These are phyloP conservation scores for Ophthalmolycus amberensis DNA, from an alignment of 2,113 vertebrate species.

Conservation along the genomic window DNA sequence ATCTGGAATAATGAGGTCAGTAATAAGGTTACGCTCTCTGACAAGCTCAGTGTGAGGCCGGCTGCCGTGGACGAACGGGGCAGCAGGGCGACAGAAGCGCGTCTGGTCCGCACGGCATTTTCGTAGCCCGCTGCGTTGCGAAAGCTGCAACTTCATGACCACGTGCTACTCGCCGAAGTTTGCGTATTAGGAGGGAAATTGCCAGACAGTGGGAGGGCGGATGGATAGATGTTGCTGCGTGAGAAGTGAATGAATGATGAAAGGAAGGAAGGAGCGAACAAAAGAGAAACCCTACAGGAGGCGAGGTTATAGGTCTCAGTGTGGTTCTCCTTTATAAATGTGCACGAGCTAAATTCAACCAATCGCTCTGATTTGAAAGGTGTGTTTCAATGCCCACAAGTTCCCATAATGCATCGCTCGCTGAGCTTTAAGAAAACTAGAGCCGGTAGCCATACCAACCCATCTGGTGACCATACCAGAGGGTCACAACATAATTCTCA, in stretches of 20 bases:
- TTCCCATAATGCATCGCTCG: not conserved
- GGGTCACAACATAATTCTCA: too few species aligned
- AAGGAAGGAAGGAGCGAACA: not conserved
- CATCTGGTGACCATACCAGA: not conserved
- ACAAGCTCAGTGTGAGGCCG: conserved; percentile 54
- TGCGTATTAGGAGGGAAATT: not conserved
- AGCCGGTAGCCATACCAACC: conserved; percentile 21
- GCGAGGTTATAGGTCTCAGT: not conserved
- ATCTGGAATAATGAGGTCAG: conserved; percentile 78
- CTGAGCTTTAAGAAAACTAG: conserved; percentile 17
- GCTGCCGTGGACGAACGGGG: conserved; percentile 34
- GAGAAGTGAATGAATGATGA: not conserved
- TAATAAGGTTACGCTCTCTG: conserved; percentile 65
- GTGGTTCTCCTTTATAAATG: not conserved
- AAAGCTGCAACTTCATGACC: conserved; percentile 34
- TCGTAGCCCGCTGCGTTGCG: conserved; percentile 45
- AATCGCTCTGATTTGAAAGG: not conserved
- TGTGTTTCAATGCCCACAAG: not conserved
- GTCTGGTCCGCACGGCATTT: conserved; percentile 52
- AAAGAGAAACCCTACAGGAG: not conserved
- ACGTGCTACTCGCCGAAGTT: not conserved
- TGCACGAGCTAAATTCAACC: conserved; percentile 4
- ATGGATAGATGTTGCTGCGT: not conserved
- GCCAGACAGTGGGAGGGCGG: not conserved
- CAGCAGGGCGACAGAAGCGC: conserved; percentile 29